Percentiles rank a stretch among this genome's conserved stretches.
These are phyloP conservation scores for Mobula birostris DNA, from an alignment of 2,113 vertebrate genomes.

Conservation along the genomic window DNA sequence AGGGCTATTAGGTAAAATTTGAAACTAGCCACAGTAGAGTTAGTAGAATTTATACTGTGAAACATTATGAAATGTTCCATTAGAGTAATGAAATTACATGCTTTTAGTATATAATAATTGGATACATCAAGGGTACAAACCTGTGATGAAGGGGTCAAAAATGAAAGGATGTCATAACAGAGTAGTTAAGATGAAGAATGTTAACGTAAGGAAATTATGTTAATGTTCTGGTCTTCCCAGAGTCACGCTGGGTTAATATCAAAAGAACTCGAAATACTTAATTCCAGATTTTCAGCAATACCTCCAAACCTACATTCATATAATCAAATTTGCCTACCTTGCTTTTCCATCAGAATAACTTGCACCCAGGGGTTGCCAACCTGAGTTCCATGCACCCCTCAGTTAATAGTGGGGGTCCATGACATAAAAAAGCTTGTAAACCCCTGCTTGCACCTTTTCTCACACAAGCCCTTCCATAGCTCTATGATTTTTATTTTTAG, in stretches of 20 bases:
- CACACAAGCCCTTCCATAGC: not conserved
- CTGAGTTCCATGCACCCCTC: no score
- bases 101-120: not conserved
- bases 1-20: not conserved
- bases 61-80: not conserved
- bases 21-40: not conserved
- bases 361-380: not conserved
- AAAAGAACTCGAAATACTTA: not conserved
- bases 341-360: not conserved
- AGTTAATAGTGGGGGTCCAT: no score
- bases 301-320: not conserved
- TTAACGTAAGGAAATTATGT: not conserved
- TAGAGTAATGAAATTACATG: not conserved
- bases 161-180: not conserved
- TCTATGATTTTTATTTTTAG: not conserved
- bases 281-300: not conserved
- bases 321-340: not conserved
- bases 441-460: not conserved
- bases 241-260: not conserved
- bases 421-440: no score
- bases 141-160: not conserved
- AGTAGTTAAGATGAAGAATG: not conserved
- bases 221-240: not conserved
- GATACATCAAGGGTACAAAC: not conserved
- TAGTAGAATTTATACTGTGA: not conserved